Evolutionary conservation across 2,888 invertebrate genomes (phyloP).

Genomic region (Coenonympha glycerion): DNA sequence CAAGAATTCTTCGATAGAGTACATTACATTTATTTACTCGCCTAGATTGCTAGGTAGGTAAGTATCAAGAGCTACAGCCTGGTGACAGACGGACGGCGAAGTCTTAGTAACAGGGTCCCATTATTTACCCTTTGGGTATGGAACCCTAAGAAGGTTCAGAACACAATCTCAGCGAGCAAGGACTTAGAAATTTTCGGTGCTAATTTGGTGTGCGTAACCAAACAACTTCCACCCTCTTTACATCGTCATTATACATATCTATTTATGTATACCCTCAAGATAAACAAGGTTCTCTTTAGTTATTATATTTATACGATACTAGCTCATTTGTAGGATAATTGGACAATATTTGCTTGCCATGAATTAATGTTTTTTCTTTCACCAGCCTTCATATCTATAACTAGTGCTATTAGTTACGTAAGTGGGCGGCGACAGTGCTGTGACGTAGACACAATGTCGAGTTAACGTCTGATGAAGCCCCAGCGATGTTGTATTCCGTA

Average conservation of each 20-base stretch:
- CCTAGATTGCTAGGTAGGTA: neutral
- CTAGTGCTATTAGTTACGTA: constrained; percentile 9
- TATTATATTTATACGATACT: neutral
- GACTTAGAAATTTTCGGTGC: too few relatives aligned
- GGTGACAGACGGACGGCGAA: too few relatives aligned
- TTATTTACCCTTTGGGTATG: too few relatives aligned
- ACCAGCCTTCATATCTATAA: neutral
- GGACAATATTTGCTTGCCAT: neutral
- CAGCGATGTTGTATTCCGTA: constrained; percentile 31
- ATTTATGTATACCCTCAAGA: too few relatives aligned
- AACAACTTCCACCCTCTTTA: too few relatives aligned
- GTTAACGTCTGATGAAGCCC: constrained; percentile 71
- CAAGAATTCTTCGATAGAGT: neutral
- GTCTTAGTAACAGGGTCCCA: too few relatives aligned
- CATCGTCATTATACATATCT: too few relatives aligned
- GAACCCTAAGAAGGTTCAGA: too few relatives aligned
- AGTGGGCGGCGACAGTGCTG: constrained; percentile 12
- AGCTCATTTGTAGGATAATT: too few relatives aligned
- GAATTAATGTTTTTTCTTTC: neutral
- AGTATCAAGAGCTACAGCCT: too few relatives aligned
- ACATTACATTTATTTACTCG: neutral
- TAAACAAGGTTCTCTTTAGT: neutral
- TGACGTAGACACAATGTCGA: constrained; percentile 47
- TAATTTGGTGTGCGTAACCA: too few relatives aligned
- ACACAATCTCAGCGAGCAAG: too few relatives aligned